Evolutionary conservation across 2,113 vertebrate species (phyloP).

Genomic region (Piprites chloris): DNA sequence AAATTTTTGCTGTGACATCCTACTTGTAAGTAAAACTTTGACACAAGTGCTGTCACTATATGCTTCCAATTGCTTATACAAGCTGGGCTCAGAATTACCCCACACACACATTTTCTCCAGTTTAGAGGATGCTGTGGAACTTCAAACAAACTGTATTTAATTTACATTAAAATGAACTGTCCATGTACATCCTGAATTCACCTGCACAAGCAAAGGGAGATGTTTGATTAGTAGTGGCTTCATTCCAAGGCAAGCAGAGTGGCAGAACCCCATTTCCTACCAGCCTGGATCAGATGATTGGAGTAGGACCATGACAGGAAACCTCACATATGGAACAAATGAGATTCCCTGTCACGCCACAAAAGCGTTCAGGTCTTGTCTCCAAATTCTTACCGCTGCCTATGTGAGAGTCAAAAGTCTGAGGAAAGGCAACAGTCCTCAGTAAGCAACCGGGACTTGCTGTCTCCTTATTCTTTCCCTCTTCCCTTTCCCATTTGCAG

Average conservation of each 20-base stretch:
- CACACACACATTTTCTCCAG: neutral
- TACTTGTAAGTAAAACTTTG: neutral
- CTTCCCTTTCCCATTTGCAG: neutral
- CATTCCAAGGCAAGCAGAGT: neutral
- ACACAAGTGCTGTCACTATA: neutral
- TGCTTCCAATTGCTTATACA: neutral
- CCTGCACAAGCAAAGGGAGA: neutral
- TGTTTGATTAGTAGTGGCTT: neutral
- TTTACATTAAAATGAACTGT: neutral
- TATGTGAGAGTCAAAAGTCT: neutral
- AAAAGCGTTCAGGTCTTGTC: fast-evolving
- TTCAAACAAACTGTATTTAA: neutral
- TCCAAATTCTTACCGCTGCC: neutral
- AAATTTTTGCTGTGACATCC: neutral
- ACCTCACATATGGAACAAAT: neutral
- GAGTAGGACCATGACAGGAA: neutral
- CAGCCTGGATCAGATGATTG: neutral
- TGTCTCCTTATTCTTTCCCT: neutral
- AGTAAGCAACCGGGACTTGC: neutral
- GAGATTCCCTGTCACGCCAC: neutral
- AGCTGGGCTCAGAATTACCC: neutral
- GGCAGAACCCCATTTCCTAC: neutral
- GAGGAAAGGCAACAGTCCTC: neutral
- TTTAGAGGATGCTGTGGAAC: neutral
- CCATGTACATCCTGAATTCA: neutral